Conservation (phyloP, 2,113 vertebrate species). For the Platichthys flesus region DNA sequence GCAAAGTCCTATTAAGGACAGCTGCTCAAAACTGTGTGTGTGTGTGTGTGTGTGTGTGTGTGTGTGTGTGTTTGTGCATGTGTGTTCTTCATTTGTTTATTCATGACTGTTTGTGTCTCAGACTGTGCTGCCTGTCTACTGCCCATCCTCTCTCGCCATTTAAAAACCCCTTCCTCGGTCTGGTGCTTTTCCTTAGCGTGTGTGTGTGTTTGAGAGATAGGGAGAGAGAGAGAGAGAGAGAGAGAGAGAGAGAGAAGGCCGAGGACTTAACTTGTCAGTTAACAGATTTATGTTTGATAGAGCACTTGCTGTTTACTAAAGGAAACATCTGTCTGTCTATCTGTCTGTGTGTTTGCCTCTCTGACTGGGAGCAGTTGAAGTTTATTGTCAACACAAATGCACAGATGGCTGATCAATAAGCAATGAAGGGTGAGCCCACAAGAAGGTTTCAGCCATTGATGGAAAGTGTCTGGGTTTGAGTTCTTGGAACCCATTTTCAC, state of each 20-base stretch:
- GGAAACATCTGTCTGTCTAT: slow-evolving; percentile 56
- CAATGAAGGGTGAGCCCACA: slow-evolving; percentile 38
- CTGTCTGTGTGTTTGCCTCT: slow-evolving; percentile 24
- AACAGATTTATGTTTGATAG: slow-evolving; percentile 50
- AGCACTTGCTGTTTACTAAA: slow-evolving; percentile 45
- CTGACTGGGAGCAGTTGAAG: slow-evolving; percentile 23
- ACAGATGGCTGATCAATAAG: slow-evolving; percentile 57
- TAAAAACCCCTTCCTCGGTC: slow-evolving; percentile 45
- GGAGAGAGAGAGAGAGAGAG: not conserved
- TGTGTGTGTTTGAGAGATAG: not conserved
- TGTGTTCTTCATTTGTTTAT: slow-evolving; percentile 22
- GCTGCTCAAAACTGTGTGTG: not conserved
- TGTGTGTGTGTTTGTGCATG: not conserved
- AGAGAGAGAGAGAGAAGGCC: slow-evolving; percentile 26
- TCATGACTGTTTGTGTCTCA: slow-evolving; percentile 59
- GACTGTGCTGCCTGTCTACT: slow-evolving; percentile 36
- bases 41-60: not conserved
- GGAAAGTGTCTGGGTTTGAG: slow-evolving; percentile 32
- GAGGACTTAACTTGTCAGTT: slow-evolving; percentile 52
- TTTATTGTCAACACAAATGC: slow-evolving; percentile 43
- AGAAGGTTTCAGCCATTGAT: slow-evolving; percentile 44
- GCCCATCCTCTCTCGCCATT: slow-evolving; percentile 15
- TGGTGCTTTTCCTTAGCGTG: slow-evolving; percentile 50
- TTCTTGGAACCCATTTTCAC: slow-evolving; percentile 24
- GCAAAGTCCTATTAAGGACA: not conserved